Evolutionary conservation across 2,113 vertebrate species (phyloP).

Genomic region (Pseudorhombus dupliciocellatus): DNA sequence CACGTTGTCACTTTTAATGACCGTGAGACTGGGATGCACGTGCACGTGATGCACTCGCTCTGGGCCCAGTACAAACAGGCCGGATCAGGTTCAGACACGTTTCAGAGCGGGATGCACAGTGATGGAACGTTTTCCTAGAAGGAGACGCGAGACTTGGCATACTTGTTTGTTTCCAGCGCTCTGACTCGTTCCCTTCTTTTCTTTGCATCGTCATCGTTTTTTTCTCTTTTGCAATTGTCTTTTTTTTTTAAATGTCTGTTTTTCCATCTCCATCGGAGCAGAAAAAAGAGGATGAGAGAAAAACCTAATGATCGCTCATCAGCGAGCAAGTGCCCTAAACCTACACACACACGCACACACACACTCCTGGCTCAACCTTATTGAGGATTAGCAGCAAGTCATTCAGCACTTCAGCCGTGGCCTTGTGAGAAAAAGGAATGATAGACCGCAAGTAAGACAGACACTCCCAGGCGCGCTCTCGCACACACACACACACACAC

Average conservation of each 20-base stretch:
- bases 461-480: slow-evolving; percentile 3
- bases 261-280: slow-evolving; percentile 13
- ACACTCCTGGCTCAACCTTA: slow-evolving; percentile 18
- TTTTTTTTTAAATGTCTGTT: slow-evolving; percentile 7
- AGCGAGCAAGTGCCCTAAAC: slow-evolving; percentile 10
- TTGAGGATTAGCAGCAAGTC: slow-evolving; percentile 37
- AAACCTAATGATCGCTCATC: slow-evolving; percentile 51
- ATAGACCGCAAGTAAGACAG: slow-evolving; percentile 30
- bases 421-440: slow-evolving; percentile 21
- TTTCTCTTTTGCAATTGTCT: not conserved
- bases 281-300: not conserved
- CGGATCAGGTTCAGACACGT: slow-evolving; percentile 59
- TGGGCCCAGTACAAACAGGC: slow-evolving; percentile 50
- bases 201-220: not conserved
- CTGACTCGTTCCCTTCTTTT: not conserved
- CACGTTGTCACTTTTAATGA: not conserved
- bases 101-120: slow-evolving; percentile 23
- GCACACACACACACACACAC: slow-evolving; percentile 15
- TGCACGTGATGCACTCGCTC: slow-evolving; percentile 18
- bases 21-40: slow-evolving; percentile 6
- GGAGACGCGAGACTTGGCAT: slow-evolving; percentile 19
- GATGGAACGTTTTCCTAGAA: slow-evolving; percentile 57
- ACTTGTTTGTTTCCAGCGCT: slow-evolving; percentile 40
- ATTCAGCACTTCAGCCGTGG: slow-evolving; percentile 26
- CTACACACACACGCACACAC: not conserved